phyloP scores from a whole-genome alignment of 2,888 invertebrate species.

The Chymomyza procnemis region DNA sequence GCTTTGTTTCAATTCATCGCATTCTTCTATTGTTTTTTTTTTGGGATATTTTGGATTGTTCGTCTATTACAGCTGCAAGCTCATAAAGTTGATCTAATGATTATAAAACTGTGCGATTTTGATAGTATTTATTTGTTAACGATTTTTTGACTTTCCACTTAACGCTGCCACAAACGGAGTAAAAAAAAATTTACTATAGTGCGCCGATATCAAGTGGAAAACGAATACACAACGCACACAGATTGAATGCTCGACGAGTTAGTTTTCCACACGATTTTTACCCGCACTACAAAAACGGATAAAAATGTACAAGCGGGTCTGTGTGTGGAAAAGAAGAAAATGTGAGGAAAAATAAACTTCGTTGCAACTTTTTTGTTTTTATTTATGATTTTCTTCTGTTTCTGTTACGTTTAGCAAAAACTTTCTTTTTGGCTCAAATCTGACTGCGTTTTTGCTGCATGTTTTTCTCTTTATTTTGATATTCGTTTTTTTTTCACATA shows the following conservation, averaged over 20 bases:
- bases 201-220: background rate
- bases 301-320: slow-evolving; percentile 28
- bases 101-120: slow-evolving; percentile 46
- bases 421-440: slow-evolving; percentile 63
- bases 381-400: slow-evolving; percentile 39
- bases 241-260: background rate
- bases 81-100: slow-evolving; percentile 23
- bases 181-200: background rate
- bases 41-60: slow-evolving; percentile 35
- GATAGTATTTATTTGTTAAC: slow-evolving; percentile 10
- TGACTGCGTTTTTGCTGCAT: background rate
- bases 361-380: slow-evolving; percentile 31
- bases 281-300: slow-evolving; percentile 31
- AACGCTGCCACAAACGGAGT: background rate
- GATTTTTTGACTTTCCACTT: slow-evolving; percentile 14
- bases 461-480: background rate
- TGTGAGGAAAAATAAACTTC: slow-evolving; percentile 48
- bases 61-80: slow-evolving; percentile 20
- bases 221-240: background rate
- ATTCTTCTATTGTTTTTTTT: slow-evolving; percentile 16
- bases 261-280: slow-evolving; percentile 38
- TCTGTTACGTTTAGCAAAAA: slow-evolving; percentile 60
- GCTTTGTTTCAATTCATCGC: slow-evolving; percentile 30
- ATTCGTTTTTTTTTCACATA: slow-evolving; percentile 29
- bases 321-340: slow-evolving; percentile 53